A percentile compares a stretch with the other conserved stretches of the same genome.
Evolutionary conservation across 2,888 invertebrate genomes (phyloP).

Genomic region (Pseudeuparius sepicola): DNA sequence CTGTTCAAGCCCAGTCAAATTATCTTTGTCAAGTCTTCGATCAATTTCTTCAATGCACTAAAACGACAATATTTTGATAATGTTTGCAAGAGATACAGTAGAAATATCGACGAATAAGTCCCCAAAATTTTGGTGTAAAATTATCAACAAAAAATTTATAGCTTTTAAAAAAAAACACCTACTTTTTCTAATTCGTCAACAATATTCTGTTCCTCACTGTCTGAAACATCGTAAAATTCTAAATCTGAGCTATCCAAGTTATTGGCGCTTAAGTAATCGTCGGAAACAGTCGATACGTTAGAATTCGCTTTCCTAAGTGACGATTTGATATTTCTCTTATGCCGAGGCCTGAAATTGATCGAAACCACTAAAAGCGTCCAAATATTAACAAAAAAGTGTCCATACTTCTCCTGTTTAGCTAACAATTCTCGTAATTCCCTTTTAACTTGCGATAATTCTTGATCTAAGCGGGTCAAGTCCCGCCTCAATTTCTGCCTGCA

Average conservation of each 20-base stretch:
- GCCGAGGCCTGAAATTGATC: background rate
- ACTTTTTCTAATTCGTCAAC: conserved; percentile 21
- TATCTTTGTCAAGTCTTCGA: conserved; percentile 27
- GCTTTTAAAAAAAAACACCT: conserved; percentile 16
- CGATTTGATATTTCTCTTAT: conserved; percentile 8
- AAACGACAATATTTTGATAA: conserved; percentile 8
- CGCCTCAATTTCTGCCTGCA: conserved; percentile 32
- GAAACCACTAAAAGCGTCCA: background rate
- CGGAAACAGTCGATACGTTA: conserved; percentile 22
- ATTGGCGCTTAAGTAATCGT: conserved; percentile 33
- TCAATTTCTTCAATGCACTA: conserved; percentile 32
- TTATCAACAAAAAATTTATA: too few species aligned
- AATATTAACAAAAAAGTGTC: too few species aligned
- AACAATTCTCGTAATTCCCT: too few species aligned
- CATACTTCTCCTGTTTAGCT: too few species aligned
- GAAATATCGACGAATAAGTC: too few species aligned
- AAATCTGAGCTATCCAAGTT: conserved; percentile 36
- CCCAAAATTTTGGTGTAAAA: too few species aligned
- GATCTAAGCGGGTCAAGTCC: conserved; percentile 34
- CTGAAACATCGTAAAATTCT: conserved; percentile 38
- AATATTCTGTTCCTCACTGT: conserved; percentile 29
- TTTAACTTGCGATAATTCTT: conserved; percentile 30
- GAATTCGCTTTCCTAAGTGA: conserved; percentile 18
- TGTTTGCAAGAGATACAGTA: too few species aligned
- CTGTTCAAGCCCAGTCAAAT: conserved; percentile 24